Percentiles rank a stretch among this genome's conserved stretches.
phyloP scores from a whole-genome alignment of 2,888 invertebrate genomes.

The Cryptocephalus moraei region DNA sequence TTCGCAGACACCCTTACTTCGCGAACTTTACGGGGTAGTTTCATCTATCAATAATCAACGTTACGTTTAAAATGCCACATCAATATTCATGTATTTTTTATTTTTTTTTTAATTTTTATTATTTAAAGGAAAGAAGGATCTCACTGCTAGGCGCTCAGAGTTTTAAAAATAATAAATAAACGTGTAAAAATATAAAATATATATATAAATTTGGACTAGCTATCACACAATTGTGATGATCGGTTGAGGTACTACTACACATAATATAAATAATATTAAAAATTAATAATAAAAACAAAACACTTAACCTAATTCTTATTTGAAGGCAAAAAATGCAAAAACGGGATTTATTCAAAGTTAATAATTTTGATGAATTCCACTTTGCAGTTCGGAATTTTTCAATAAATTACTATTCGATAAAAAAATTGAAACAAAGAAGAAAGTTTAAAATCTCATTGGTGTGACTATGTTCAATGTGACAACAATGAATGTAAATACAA shows the following conservation, averaged over 20 bases:
- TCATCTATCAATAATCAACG: conserved; percentile 16
- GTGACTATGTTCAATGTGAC: neutral
- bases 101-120: neutral
- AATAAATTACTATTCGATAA: too few relatives aligned
- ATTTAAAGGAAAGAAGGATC: conserved; percentile 19
- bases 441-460: too few relatives aligned
- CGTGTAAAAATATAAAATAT: conserved; percentile 24
- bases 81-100: conserved; percentile 1
- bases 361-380: too few relatives aligned
- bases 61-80: conserved; percentile 14
- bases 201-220: conserved; percentile 27
- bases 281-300: neutral
- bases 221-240: conserved; percentile 21
- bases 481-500: too few relatives aligned
- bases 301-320: conserved; percentile 5
- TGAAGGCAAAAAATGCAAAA: conserved; percentile 4
- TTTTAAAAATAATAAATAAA: conserved; percentile 16
- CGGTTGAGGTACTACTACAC: conserved; percentile 20
- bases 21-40: neutral
- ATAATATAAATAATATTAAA: conserved; percentile 10
- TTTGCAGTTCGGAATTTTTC: too few relatives aligned
- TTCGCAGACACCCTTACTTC: neutral
- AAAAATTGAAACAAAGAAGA: too few relatives aligned
- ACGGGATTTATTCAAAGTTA: too few relatives aligned
- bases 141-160: neutral